Percentiles rank a stretch among this genome's conserved stretches.
Conservation (phyloP, 2,797 vertebrate genomes). For the Loriculus beryllinus region DNA sequence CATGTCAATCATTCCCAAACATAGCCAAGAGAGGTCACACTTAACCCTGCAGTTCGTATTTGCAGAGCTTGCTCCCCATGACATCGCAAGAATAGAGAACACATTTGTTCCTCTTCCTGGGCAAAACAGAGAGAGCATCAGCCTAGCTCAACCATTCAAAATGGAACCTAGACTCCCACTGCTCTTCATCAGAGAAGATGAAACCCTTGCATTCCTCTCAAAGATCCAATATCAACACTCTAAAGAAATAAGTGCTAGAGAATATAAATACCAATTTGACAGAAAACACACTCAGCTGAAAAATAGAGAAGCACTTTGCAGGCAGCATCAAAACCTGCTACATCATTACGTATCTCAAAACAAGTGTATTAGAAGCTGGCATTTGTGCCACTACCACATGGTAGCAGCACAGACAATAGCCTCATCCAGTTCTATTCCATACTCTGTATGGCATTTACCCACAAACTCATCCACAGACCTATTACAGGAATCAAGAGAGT, state of each 20-base stretch:
- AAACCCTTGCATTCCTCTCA: background rate
- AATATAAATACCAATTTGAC: background rate
- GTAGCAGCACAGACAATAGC: no score
- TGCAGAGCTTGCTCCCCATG: background rate
- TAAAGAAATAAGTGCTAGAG: background rate
- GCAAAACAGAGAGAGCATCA: background rate
- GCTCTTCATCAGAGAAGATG: background rate
- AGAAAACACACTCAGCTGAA: background rate
- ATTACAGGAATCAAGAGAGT: background rate
- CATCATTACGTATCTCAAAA: background rate
- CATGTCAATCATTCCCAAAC: fast-evolving
- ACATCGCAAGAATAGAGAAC: background rate
- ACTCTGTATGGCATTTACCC: background rate
- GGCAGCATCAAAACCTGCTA: background rate
- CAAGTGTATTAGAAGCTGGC: background rate
- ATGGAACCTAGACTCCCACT: background rate
- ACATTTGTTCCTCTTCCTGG: background rate
- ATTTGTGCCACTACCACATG: fast-evolving
- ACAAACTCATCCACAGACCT: background rate
- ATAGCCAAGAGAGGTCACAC: background rate
- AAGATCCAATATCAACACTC: background rate
- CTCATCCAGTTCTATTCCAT: background rate
- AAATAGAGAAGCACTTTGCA: background rate
- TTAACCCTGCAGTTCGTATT: background rate
- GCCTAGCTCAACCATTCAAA: background rate